Percentiles rank a stretch among this genome's conserved stretches.
Conservation (phyloP, 2,888 invertebrate genomes). For the Rutpela maculata region DNA sequence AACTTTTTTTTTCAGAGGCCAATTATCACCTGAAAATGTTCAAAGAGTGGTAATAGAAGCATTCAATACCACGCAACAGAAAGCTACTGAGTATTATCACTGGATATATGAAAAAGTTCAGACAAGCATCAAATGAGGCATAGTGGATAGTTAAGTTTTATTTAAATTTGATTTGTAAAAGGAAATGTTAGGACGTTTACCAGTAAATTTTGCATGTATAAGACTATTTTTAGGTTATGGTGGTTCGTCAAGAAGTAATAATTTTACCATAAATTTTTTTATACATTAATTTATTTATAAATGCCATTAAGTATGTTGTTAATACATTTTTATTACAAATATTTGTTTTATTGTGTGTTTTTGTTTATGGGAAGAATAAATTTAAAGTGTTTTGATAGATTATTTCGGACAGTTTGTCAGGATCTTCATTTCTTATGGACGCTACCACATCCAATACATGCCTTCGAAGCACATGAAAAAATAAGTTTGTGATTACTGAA, state of each 20-base stretch:
- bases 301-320: slow-evolving; percentile 41
- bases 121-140: slow-evolving; percentile 68
- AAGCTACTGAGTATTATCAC: slow-evolving; percentile 82
- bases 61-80: slow-evolving; percentile 81
- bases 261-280: slow-evolving; percentile 38
- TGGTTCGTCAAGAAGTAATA: slow-evolving; percentile 9
- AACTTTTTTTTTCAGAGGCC: slow-evolving; percentile 78
- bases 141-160: slow-evolving; percentile 43
- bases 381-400: slow-evolving; percentile 88
- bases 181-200: slow-evolving; percentile 19
- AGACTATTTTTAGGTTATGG: slow-evolving; percentile 38
- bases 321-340: slow-evolving; percentile 45
- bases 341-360: slow-evolving; percentile 12
- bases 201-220: slow-evolving; percentile 30
- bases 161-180: slow-evolving; percentile 32
- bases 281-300: slow-evolving; percentile 41
- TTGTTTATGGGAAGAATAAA: slow-evolving; percentile 80
- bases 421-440: slow-evolving; percentile 84
- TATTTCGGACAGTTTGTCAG: slow-evolving; percentile 81
- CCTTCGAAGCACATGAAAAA: slow-evolving; percentile 76
- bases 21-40: slow-evolving; percentile 85
- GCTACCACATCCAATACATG: slow-evolving; percentile 94
- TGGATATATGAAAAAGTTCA: slow-evolving; percentile 89
- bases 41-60: slow-evolving; percentile 81
- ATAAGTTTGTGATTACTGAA: neutral